Base-by-base conservation (phyloP, 1,140 invertebrate genomes). In the Drosophila funebris region DNA sequence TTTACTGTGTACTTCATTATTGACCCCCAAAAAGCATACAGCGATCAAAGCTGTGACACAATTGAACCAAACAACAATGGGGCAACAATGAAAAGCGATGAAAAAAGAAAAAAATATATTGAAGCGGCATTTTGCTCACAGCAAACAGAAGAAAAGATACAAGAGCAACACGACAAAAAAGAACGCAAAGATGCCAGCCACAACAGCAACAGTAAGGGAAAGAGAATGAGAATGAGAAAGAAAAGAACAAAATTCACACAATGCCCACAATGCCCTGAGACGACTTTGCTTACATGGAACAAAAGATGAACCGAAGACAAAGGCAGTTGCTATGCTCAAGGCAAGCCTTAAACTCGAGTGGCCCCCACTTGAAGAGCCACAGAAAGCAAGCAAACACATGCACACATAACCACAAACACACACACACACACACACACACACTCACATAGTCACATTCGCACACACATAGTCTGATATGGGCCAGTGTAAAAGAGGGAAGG, bases 231-330 rank as follows among this genome's bases (percentile, higher is more conserved):
- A 16, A 41, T 16, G 46, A 13, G 13, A 31, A 50, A 29, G 27
- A 29, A 50, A 18, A 31, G 46, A 31, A 31, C 24, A 50, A 50
- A 50, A 80, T 63, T 60, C 71, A 71, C 77, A 85, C 82, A 85
- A 85, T 87, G 82, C 66, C 41, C 77, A 85, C 82, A 85, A 85
- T 87, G 82, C 66, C 41, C 70, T 27, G 13, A 44, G 31, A 36
- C 43, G 43, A 24, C 66, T 44, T 62, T 20, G 39, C 46, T 44
- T 27, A 27, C 44, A 64, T 61, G 77, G 82, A 87, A 85, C 82
- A 85, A 85, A 87, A 78, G 82, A 82, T 78, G 82, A 82, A 37
- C 46, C 74, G 74, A 78, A 85, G 82, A 85, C 82, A 85, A 85
- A 78, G 78, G 76, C 83, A 62, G 83, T 76, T 82, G 62, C 54